Conservation (phyloP, 2,113 vertebrate genomes). For the Opisthocomus hoazin region DNA sequence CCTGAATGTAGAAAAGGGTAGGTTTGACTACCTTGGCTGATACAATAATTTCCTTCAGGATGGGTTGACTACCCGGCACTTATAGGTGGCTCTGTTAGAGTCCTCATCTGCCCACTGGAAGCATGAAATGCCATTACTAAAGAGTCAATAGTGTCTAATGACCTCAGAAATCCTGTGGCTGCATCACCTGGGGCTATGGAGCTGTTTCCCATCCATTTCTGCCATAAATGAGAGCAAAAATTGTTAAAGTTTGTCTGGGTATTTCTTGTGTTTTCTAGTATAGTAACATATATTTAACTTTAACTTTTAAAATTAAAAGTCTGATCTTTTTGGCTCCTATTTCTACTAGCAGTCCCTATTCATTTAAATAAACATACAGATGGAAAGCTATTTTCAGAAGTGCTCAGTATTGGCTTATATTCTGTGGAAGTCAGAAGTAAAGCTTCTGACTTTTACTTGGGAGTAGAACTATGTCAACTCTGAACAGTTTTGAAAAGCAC, state of each 20-base stretch:
- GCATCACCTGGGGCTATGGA: not conserved
- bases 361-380: slow-evolving; percentile 25
- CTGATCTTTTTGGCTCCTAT: slow-evolving; percentile 4
- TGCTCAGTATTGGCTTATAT: not conserved
- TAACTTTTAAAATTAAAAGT: slow-evolving; percentile 18
- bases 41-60: not conserved
- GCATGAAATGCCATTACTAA: not conserved
- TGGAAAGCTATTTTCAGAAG: slow-evolving; percentile 49
- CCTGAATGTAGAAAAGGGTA: not conserved
- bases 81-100: not conserved
- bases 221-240: not conserved
- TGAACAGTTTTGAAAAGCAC: slow-evolving; percentile 11
- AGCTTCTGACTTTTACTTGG: slow-evolving; percentile 31
- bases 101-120: not conserved
- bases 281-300: slow-evolving; percentile 11
- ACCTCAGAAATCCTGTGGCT: not conserved
- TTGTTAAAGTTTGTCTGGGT: not conserved
- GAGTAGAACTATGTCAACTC: not conserved
- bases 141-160: not conserved
- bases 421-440: slow-evolving; percentile 15
- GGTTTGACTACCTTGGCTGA: not conserved
- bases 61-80: not conserved
- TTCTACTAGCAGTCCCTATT: slow-evolving; percentile 2
- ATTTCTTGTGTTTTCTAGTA: not conserved
- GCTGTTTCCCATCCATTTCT: not conserved